Percentiles rank a stretch among this genome's conserved stretches.
Conservation (phyloP, 2,888 invertebrate species). For the Pachymerium ferrugineum region DNA sequence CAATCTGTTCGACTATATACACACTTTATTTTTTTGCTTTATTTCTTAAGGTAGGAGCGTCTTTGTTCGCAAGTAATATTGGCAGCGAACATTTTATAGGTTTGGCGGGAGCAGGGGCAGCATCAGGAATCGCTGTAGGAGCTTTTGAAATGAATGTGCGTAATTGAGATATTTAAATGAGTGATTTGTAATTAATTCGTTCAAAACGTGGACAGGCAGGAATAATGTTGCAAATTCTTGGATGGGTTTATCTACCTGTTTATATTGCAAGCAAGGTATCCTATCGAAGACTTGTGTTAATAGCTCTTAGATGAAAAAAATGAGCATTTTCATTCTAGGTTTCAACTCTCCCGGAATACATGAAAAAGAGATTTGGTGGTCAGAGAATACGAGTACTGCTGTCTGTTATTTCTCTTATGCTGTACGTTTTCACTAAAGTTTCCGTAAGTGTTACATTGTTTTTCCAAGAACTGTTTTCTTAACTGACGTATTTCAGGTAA, state of each 20-base stretch:
- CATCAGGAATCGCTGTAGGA: slow-evolving; percentile 51
- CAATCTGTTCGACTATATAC: too few species aligned
- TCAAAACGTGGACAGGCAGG: slow-evolving; percentile 47
- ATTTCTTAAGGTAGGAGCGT: slow-evolving; percentile 48
- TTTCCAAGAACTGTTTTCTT: too few species aligned
- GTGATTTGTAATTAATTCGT: not conserved
- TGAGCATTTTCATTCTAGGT: slow-evolving; percentile 41
- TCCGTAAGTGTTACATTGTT: slow-evolving; percentile 46
- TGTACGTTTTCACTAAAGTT: slow-evolving; percentile 50
- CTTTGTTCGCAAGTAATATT: slow-evolving; percentile 52
- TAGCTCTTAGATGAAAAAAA: not conserved
- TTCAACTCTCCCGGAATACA: slow-evolving; percentile 49
- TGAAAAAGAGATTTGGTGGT: slow-evolving; percentile 49
- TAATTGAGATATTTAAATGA: too few species aligned
- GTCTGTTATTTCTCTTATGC: slow-evolving; percentile 46
- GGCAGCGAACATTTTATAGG: slow-evolving; percentile 54
- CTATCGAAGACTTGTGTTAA: not conserved
- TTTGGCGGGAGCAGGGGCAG: slow-evolving; percentile 51
- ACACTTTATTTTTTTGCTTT: not conserved
- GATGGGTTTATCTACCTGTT: slow-evolving; percentile 50
- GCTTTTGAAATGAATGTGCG: slow-evolving; percentile 53
- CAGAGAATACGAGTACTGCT: slow-evolving; percentile 46
- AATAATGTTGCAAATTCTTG: slow-evolving; percentile 47
- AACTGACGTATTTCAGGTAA: slow-evolving; percentile 45
- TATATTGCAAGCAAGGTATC: slow-evolving; percentile 47